phyloP scores from a whole-genome alignment of 2,888 invertebrate species.

The Dione juno region DNA sequence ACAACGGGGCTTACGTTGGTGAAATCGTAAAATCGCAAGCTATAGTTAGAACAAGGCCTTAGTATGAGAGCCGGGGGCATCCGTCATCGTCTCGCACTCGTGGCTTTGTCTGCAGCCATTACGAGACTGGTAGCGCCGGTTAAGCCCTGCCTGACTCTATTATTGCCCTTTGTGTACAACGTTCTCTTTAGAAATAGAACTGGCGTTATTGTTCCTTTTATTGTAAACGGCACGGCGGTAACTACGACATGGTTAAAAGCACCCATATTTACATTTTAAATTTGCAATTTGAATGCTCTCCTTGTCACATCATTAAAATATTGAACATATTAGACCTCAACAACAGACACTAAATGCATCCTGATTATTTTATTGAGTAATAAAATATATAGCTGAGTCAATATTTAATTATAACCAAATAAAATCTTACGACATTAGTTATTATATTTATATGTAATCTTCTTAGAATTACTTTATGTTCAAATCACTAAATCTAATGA shows the following conservation, averaged over 20 bases:
- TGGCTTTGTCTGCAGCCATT: slow-evolving; percentile 63
- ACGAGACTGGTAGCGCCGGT: slow-evolving; percentile 72
- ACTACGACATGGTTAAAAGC: slow-evolving; percentile 22
- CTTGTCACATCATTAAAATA: slow-evolving; percentile 11
- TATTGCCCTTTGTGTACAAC: slow-evolving; percentile 58
- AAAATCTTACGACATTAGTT: neutral
- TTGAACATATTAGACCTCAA: slow-evolving; percentile 5
- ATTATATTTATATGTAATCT: neutral
- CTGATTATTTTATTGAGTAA: slow-evolving; percentile 6
- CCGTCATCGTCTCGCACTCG: slow-evolving; percentile 64
- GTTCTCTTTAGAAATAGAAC: slow-evolving; percentile 32
- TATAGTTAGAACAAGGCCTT: slow-evolving; percentile 42
- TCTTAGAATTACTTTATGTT: neutral
- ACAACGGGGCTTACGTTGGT: slow-evolving; percentile 30
- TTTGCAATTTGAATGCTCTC: slow-evolving; percentile 5
- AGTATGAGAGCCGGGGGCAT: slow-evolving; percentile 52
- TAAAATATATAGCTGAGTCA: neutral
- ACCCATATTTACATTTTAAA: slow-evolving; percentile 15
- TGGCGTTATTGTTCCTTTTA: slow-evolving; percentile 27
- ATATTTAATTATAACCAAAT: slow-evolving; percentile 1
- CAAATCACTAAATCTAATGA: neutral
- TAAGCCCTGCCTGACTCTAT: slow-evolving; percentile 60
- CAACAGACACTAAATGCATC: neutral
- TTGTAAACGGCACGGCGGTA: slow-evolving; percentile 3
- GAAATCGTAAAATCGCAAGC: slow-evolving; percentile 34